Conservation (phyloP, 2,888 invertebrate species). For the Corbicula japonica region DNA sequence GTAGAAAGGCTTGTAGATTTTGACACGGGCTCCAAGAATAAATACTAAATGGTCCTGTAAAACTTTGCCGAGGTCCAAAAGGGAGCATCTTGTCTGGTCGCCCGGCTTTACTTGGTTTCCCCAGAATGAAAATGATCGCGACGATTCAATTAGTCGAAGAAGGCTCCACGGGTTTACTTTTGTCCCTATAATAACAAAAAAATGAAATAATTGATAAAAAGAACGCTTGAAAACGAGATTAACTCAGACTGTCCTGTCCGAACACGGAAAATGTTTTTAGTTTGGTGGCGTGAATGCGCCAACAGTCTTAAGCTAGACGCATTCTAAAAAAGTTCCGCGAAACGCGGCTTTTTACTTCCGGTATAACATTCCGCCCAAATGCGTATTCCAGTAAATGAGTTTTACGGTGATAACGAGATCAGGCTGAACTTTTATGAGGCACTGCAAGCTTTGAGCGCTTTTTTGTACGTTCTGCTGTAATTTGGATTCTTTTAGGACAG, state of each 20-base stretch:
- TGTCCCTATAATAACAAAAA: constrained; percentile 23
- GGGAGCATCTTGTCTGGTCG: neutral
- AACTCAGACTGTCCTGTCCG: neutral
- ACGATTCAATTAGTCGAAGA: constrained; percentile 33
- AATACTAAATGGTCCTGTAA: constrained; percentile 17
- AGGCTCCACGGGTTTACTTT: constrained; percentile 48
- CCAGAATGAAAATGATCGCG: constrained; percentile 37
- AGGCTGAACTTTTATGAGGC: too few relatives aligned
- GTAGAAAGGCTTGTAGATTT: constrained; percentile 25
- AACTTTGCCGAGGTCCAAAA: constrained; percentile 22
- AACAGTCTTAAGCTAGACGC: too few relatives aligned
- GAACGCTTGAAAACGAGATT: neutral
- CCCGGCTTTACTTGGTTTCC: neutral
- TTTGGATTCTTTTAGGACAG: too few relatives aligned
- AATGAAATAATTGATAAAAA: neutral
- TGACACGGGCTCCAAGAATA: constrained; percentile 7
- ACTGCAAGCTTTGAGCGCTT: too few relatives aligned
- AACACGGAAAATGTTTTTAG: too few relatives aligned
- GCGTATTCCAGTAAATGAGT: too few relatives aligned
- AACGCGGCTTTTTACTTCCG: too few relatives aligned
- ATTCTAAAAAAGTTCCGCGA: too few relatives aligned
- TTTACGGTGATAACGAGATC: too few relatives aligned
- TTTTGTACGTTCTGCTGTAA: too few relatives aligned
- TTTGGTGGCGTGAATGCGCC: too few relatives aligned
- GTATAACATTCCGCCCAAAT: too few relatives aligned